Evolutionary conservation across 2,113 vertebrate genomes (phyloP).

Genomic region (Oryzias javanicus): DNA sequence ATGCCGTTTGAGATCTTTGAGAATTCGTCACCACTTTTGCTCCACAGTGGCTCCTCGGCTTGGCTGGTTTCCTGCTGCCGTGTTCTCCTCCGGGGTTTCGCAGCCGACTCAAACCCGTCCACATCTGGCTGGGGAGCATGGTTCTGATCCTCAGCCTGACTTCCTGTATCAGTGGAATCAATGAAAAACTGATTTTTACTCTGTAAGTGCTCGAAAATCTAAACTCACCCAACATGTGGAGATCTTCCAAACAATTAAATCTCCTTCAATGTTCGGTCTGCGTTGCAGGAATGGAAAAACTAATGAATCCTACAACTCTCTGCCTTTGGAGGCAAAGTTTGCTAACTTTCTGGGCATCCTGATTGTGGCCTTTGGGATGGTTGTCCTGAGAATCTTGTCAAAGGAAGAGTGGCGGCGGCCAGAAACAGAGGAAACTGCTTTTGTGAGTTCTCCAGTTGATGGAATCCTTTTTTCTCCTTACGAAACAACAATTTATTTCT

Average conservation of each 20-base stretch:
- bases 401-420: slow-evolving; percentile 15
- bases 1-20: neutral
- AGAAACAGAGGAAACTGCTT: slow-evolving; percentile 3
- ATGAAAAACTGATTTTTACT: slow-evolving; percentile 22
- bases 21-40: neutral
- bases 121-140: slow-evolving; percentile 23
- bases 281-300: neutral
- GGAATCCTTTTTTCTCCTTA: too few species aligned
- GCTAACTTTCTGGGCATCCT: slow-evolving; percentile 22
- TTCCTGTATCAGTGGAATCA: slow-evolving; percentile 38
- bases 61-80: slow-evolving; percentile 29
- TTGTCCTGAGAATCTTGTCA: slow-evolving; percentile 31
- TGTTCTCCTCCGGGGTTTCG: slow-evolving; percentile 15
- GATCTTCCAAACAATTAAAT: neutral
- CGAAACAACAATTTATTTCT: too few species aligned
- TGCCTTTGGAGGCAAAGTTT: slow-evolving; percentile 27
- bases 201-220: slow-evolving; percentile 15
- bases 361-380: slow-evolving; percentile 17
- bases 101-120: slow-evolving; percentile 12
- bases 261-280: neutral
- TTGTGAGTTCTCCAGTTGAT: neutral
- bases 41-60: slow-evolving; percentile 22
- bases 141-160: slow-evolving; percentile 29
- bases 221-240: too few species aligned
- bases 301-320: neutral